Percentiles rank a stretch among this genome's conserved stretches.
phyloP scores from a whole-genome alignment of 2,113 vertebrate genomes.

The Percopsis transmontana region DNA sequence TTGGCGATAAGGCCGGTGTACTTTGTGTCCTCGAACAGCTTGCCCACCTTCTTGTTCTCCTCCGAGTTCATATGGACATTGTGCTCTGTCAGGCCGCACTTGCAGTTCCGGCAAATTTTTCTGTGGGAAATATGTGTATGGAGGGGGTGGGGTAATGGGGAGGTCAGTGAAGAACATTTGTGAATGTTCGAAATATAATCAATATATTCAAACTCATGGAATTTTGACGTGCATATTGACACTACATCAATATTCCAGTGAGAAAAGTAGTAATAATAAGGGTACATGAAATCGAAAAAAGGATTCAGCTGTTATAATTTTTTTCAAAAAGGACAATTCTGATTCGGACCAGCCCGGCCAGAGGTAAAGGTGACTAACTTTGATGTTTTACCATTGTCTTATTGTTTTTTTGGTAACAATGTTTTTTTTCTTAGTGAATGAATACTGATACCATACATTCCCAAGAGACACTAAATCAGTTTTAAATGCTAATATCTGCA shows the following conservation, averaged over 20 bases:
- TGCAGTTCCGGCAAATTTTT: constrained; percentile 98
- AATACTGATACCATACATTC: background rate
- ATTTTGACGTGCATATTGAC: too few relatives aligned
- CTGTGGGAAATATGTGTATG: constrained; percentile 66
- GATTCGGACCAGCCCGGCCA: too few relatives aligned
- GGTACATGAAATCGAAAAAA: too few relatives aligned
- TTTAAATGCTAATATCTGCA: background rate
- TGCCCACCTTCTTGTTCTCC: constrained; percentile 95
- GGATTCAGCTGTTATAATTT: too few relatives aligned
- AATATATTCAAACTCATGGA: too few relatives aligned
- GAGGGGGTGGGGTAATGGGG: background rate
- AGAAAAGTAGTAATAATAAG: too few relatives aligned
- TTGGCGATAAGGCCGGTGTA: constrained; percentile 94
- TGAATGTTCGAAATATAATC: too few relatives aligned
- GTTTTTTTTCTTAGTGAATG: background rate
- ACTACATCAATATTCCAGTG: too few relatives aligned
- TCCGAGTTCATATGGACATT: constrained; percentile 87
- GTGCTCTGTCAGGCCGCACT: constrained; percentile 93
- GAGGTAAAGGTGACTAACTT: too few relatives aligned
- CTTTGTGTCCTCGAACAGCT: constrained; percentile 95
- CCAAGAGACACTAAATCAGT: background rate
- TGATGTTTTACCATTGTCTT: too few relatives aligned
- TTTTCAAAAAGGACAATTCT: too few relatives aligned
- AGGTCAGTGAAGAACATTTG: too few relatives aligned
- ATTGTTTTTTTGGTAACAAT: background rate